Evolutionary conservation across 2,113 vertebrate genomes (phyloP), one percentile per base, ranked within the genome.

Genomic region (Dolichotis patagonum): DNA sequence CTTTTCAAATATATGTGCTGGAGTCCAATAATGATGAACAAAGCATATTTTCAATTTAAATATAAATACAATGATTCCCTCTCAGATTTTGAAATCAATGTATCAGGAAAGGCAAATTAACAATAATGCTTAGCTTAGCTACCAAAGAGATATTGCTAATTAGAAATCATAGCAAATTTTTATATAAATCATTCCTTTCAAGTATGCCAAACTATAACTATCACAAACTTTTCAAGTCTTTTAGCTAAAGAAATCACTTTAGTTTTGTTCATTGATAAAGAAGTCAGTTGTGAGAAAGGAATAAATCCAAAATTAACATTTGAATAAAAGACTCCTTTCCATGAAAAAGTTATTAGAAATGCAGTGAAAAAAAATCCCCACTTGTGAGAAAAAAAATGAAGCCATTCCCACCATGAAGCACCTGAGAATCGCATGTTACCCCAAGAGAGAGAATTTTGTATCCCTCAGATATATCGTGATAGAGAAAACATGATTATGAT

Each of bases 1-100:
- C 88, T 96, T 75, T 95, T 85, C 67, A 41, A 4, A 88, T 90
- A 94, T 28, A 49, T 97, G 24, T 67, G 77, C 3, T 96, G 6
- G 1, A 4, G 41, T 52, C 58, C 62, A 95, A 94, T 84, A 93
- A 95, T 28, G 19, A 28, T 54, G 41, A 87, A 6, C 62, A 62
- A 13, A 94, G 85, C n/a, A 46, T 58, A 62, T 90, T 95, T 10
- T 4, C 41, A 7, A 3, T 52, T 17, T 78, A 32, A 93, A 87
- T 87, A 80, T 22, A 92, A 71, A 93, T 56, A 49, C 0, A 88
- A 32, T 12, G 69, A 85, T 91, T 26, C 14, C 73, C 60, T 86
- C 24, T 97, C 19, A 86, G 81, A 17, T 87, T 83, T 71, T 63
- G 5, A 95, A 91, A 96, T 85, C 75, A 95, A 77, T 89, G 43